Percentiles rank a stretch among this genome's conserved stretches.
phyloP scores from a whole-genome alignment of 2,113 vertebrate genomes.

The Phalacrocorax aristotelis region DNA sequence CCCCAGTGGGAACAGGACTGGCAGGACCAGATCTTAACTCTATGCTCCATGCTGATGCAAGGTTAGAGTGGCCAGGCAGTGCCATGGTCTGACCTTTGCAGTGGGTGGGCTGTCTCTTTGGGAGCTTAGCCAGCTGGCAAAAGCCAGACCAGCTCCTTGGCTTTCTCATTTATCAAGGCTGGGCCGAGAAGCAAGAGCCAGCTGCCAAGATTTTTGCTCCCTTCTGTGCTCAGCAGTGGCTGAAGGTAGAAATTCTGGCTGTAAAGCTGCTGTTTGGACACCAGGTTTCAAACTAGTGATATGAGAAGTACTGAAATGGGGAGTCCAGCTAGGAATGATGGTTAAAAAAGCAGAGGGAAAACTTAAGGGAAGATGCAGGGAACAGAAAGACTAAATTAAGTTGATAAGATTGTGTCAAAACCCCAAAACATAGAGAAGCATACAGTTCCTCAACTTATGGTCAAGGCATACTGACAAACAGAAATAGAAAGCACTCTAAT shows the following conservation, averaged over 20 bases:
- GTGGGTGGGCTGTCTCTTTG: background rate
- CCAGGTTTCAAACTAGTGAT: background rate
- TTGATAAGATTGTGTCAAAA: background rate
- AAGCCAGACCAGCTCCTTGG: background rate
- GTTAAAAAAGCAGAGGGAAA: background rate
- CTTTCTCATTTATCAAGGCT: constrained; percentile 15
- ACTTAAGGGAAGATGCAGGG: background rate
- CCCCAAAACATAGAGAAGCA: background rate
- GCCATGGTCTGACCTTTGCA: background rate
- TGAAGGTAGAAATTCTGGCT: background rate
- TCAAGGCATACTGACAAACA: background rate
- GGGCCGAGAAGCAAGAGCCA: background rate
- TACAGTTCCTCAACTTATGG: background rate
- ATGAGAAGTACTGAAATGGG: background rate
- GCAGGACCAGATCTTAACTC: background rate
- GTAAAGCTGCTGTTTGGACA: background rate
- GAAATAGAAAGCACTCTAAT: background rate
- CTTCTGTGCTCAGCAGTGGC: background rate
- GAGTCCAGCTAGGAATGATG: background rate
- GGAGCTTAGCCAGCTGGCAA: constrained; percentile 23
- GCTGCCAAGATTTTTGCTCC: constrained; percentile 23
- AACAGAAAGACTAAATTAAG: background rate
- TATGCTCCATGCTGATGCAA: background rate
- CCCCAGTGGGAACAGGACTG: background rate
- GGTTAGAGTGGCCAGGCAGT: background rate